Base-by-base conservation (phyloP, 2,113 vertebrate genomes). In the Telmatochromis sp. region DNA sequence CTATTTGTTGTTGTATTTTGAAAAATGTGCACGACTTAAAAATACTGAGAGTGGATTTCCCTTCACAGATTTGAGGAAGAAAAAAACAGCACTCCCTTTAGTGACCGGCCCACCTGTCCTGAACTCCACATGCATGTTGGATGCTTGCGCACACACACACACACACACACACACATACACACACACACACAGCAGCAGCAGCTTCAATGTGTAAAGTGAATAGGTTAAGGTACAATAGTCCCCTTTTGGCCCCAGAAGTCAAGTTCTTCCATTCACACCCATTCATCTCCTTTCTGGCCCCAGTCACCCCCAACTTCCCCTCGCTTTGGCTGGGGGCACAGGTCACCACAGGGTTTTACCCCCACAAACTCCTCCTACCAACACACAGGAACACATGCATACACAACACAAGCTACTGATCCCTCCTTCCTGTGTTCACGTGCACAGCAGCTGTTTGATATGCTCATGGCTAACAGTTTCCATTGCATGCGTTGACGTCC, bases 241-340 rank as follows among this genome's bases (percentile, higher is more conserved):
- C 79, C 73, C 91, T 94, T 94, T 95, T 93, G 89, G 95, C 95
- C 94, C 94, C 96, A 92, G 94, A 92, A 96, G 95, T 96, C 96
- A 97, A 96, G 96, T 96, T 96, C 94, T 94, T 91, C 93, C 93
- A 95, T 96, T 97, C 94, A 92, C 79, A 57, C 55, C 85, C 80
- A 93, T 94, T 95, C 93, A 95, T 89, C 86, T 87, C 81, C 87
- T 92, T 91, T 93, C 87, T 87, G 86, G 87, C 83, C 82, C 86
- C 37, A 31, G 89, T 91, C 90, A 89, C 91, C 93, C 90, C 91
- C 93, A 86, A 96, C 95, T 96, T 96, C 96, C 96, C 95, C 92
- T 96, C 42, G 54, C 92, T 95, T 94, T 94, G 87, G 95, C 90
- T 81, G 33, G 89, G 96, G 96, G 89, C 96, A 96, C 85, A 94